Conservation (phyloP, 2,797 vertebrate species). For the Chaetodon trifasciatus region DNA sequence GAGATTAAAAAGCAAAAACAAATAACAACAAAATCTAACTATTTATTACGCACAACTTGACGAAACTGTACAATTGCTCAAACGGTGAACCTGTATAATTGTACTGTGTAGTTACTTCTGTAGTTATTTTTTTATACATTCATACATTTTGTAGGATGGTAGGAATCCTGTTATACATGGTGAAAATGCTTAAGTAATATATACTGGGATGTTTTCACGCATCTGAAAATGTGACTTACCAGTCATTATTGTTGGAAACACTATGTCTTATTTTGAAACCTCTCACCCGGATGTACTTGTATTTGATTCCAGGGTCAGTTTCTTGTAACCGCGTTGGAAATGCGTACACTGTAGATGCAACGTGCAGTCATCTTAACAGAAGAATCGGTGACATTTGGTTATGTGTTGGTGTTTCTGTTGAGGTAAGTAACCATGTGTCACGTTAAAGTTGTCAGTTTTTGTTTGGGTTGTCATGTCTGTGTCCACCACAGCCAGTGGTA, state of each 20-base stretch:
- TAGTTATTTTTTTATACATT: background rate
- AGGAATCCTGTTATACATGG: background rate
- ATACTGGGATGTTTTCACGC: background rate
- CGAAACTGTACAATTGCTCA: background rate
- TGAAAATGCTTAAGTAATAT: background rate
- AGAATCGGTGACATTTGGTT: too few species aligned
- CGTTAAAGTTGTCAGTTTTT: background rate
- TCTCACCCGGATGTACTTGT: background rate
- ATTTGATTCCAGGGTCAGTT: background rate
- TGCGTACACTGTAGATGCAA: too few species aligned
- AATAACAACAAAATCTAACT: too few species aligned
- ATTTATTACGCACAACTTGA: background rate
- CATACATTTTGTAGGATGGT: background rate
- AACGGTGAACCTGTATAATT: too few species aligned
- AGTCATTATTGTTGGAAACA: rapidly evolving
- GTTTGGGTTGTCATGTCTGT: too few species aligned
- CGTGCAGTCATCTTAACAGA: too few species aligned
- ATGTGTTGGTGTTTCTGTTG: background rate
- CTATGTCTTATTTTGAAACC: conserved; percentile 18
- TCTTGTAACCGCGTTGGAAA: too few species aligned
- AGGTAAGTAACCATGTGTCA: background rate
- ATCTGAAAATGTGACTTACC: too few species aligned
- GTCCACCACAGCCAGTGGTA: too few species aligned
- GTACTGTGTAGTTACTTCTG: background rate
- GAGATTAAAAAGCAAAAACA: background rate